Conservation (phyloP, 2,113 vertebrate species). For the Epinephelus moara region DNA sequence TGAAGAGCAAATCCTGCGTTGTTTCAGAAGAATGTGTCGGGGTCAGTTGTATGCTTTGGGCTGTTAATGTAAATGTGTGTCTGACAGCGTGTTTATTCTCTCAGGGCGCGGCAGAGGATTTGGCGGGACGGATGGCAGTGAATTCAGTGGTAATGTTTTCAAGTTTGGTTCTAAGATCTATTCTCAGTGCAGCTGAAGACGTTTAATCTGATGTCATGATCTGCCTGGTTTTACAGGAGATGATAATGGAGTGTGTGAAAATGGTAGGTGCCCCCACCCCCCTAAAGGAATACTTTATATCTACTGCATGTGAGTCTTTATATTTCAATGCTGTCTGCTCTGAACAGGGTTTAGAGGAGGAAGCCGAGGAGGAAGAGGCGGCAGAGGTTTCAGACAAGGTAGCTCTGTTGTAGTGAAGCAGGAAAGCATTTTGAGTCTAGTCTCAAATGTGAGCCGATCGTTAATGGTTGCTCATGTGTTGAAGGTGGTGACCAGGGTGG, state of each 20-base stretch:
- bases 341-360: slow-evolving; percentile 53
- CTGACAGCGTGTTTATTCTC: neutral
- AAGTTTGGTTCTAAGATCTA: neutral
- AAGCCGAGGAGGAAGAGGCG: slow-evolving; percentile 36
- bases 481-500: slow-evolving; percentile 51
- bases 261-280: slow-evolving; percentile 31
- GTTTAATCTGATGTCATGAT: neutral
- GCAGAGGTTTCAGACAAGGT: slow-evolving; percentile 68
- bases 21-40: too few species aligned
- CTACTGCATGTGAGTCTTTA: neutral
- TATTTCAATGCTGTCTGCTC: neutral
- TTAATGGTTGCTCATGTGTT: slow-evolving; percentile 14
- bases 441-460: neutral
- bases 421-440: too few species aligned
- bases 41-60: neutral
- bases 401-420: neutral
- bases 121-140: slow-evolving; percentile 6
- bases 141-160: slow-evolving; percentile 23
- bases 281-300: too few species aligned
- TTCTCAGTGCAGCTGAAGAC: neutral
- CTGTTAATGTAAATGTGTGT: neutral
- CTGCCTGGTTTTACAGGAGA: slow-evolving; percentile 14
- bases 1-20: neutral
- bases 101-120: slow-evolving; percentile 62
- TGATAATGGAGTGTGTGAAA: neutral